Evolutionary conservation across 2,888 invertebrate species (phyloP).

Genomic region (Sceliomorpha sp.): DNA sequence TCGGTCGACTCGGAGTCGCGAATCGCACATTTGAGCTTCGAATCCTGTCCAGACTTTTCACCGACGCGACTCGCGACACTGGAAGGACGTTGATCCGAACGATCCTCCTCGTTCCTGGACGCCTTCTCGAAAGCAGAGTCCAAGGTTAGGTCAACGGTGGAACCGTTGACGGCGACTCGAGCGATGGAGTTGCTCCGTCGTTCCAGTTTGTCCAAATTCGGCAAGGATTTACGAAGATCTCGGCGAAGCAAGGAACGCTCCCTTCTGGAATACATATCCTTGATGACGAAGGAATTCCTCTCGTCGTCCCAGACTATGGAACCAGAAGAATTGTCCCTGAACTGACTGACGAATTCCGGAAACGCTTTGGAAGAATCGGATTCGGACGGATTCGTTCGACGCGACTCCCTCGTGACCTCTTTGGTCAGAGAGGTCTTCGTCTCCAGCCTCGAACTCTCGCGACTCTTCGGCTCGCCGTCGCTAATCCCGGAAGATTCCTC

Average conservation of each 20-base stretch:
- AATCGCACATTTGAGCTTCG: conserved; percentile 30
- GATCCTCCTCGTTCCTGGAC: conserved; percentile 3
- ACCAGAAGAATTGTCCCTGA: conserved; percentile 1
- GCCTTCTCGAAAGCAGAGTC: conserved; percentile 8
- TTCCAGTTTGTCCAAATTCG: conserved; percentile 40
- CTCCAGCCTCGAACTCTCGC: neutral
- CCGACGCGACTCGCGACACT: conserved; percentile 56
- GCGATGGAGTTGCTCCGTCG: conserved; percentile 35
- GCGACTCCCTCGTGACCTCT: conserved; percentile 31
- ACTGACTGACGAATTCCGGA: conserved; percentile 12
- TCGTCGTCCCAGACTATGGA: conserved; percentile 37
- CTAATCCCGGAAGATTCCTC: conserved; percentile 2
- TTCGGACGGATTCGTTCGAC: conserved; percentile 36
- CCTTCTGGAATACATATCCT: conserved; percentile 13
- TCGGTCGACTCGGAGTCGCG: too few relatives aligned
- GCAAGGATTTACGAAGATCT: conserved; percentile 54
- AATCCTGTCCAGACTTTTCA: too few relatives aligned
- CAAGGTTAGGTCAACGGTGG: conserved; percentile 34
- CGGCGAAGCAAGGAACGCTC: conserved; percentile 6
- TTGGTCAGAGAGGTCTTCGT: neutral
- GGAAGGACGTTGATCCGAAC: conserved; percentile 54
- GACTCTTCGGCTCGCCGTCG: conserved; percentile 1
- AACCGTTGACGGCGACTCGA: conserved; percentile 53
- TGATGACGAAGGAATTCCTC: conserved; percentile 15
- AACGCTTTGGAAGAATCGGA: too few relatives aligned